Conservation (phyloP, 2,797 vertebrate genomes). For the Phrynocephalus guinanensis region DNA sequence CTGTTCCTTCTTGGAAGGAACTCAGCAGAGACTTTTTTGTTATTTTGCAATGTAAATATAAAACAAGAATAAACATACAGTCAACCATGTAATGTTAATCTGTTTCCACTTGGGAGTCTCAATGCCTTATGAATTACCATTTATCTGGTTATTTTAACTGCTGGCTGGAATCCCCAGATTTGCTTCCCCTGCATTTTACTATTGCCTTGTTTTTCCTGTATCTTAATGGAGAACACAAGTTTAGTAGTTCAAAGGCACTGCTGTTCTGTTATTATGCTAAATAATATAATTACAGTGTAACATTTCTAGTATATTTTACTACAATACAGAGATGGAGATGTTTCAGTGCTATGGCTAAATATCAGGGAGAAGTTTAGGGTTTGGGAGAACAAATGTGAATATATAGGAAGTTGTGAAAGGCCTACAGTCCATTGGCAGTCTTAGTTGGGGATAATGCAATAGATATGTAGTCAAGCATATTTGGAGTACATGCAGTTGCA, state of each 20-base stretch:
- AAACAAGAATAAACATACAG: conserved; percentile 42
- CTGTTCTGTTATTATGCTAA: background rate
- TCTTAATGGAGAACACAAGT: background rate
- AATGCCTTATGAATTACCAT: conserved; percentile 29
- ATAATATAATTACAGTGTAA: background rate
- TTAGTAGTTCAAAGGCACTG: conserved; percentile 16
- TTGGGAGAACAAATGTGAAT: background rate
- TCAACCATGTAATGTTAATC: conserved; percentile 24
- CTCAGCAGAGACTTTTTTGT: conserved; percentile 29
- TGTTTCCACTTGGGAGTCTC: conserved; percentile 36
- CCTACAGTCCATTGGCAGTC: background rate
- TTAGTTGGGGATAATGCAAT: background rate
- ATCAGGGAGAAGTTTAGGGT: background rate
- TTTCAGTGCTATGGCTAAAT: too few relatives aligned
- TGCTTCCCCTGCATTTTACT: conserved; percentile 5
- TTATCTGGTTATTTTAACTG: conserved; percentile 17
- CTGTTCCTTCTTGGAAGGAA: conserved; percentile 11
- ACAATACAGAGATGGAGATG: too few relatives aligned
- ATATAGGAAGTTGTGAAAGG: background rate
- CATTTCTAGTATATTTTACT: background rate
- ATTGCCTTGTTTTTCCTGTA: background rate
- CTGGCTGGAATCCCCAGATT: conserved; percentile 38
- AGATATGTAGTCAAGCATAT: background rate
- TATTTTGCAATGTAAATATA: conserved; percentile 39
- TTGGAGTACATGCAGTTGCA: background rate